These are phyloP conservation scores for Chloropsis cyanopogon DNA, from an alignment of 2,113 vertebrate species.

Conservation along the genomic window DNA sequence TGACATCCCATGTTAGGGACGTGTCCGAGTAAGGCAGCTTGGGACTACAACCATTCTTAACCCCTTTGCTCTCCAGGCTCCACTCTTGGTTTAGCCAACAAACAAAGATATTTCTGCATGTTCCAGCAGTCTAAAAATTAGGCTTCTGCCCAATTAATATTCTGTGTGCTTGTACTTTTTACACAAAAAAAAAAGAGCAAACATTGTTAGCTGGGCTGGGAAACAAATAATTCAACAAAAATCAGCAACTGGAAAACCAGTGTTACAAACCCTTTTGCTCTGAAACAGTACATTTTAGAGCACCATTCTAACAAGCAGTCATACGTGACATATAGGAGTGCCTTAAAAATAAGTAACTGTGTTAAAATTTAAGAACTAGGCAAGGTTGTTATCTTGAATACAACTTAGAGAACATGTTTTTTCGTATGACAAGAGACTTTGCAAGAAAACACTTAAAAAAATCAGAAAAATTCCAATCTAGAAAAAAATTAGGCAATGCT, in stretches of 20 bases:
- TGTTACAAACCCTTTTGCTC: not conserved
- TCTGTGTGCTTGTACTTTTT: not conserved
- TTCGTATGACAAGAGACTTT: not conserved
- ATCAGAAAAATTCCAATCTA: too few species aligned
- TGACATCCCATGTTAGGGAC: not conserved
- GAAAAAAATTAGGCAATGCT: not conserved
- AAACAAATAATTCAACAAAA: not conserved
- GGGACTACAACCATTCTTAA: not conserved
- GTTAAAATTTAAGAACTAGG: not conserved
- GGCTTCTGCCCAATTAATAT: not conserved
- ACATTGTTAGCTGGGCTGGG: not conserved
- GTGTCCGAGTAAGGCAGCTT: not conserved
- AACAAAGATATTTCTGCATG: not conserved
- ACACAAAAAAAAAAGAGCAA: not conserved
- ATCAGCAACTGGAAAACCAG: not conserved
- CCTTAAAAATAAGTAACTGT: not conserved
- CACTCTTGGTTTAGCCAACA: not conserved
- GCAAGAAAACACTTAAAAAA: not conserved
- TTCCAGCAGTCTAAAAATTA: not conserved
- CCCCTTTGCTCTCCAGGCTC: not conserved
- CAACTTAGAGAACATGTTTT: not conserved
- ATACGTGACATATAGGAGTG: accelerated
- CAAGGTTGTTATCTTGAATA: accelerated
- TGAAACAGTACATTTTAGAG: not conserved
- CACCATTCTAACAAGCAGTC: accelerated